These are phyloP conservation scores for Drosophila fungiperda DNA, from an alignment of 2,888 invertebrate genomes.

Conservation along the genomic window DNA sequence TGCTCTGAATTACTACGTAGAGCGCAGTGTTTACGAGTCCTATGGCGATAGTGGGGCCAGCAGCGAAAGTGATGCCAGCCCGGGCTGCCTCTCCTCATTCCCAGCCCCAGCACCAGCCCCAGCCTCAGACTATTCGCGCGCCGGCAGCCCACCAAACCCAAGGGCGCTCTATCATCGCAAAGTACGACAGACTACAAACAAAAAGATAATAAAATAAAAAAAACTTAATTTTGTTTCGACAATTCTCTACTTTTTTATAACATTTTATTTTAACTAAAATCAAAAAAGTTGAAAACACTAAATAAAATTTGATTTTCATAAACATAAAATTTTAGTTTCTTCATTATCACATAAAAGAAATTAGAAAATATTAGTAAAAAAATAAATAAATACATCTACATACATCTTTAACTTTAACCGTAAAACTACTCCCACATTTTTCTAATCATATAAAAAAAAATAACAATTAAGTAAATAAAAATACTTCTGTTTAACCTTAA, in stretches of 20 bases:
- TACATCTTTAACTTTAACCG: too few relatives aligned
- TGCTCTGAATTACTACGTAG: conserved; percentile 73
- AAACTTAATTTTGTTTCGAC: background rate
- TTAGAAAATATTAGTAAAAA: too few relatives aligned
- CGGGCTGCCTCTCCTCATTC: conserved; percentile 43
- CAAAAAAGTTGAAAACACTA: background rate
- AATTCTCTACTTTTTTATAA: background rate
- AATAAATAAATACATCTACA: too few relatives aligned
- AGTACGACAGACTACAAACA: conserved; percentile 48
- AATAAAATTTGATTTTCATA: background rate
- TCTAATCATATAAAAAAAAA: too few relatives aligned
- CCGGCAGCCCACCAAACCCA: conserved; percentile 41
- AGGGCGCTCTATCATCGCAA: conserved; percentile 24
- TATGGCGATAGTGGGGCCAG: conserved; percentile 41
- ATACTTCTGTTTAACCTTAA: too few relatives aligned
- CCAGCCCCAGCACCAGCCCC: conserved; percentile 39
- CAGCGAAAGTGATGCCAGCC: conserved; percentile 56
- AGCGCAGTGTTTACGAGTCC: conserved; percentile 69
- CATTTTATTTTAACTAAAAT: background rate
- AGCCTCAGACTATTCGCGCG: conserved; percentile 47
- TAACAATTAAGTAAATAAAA: too few relatives aligned
- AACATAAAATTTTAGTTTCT: too few relatives aligned
- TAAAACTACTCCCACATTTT: too few relatives aligned
- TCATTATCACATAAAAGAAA: too few relatives aligned
- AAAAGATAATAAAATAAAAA: background rate